These are phyloP conservation scores for Oryzias curvinotus DNA, from an alignment of 2,113 vertebrate species.

Conservation along the genomic window DNA sequence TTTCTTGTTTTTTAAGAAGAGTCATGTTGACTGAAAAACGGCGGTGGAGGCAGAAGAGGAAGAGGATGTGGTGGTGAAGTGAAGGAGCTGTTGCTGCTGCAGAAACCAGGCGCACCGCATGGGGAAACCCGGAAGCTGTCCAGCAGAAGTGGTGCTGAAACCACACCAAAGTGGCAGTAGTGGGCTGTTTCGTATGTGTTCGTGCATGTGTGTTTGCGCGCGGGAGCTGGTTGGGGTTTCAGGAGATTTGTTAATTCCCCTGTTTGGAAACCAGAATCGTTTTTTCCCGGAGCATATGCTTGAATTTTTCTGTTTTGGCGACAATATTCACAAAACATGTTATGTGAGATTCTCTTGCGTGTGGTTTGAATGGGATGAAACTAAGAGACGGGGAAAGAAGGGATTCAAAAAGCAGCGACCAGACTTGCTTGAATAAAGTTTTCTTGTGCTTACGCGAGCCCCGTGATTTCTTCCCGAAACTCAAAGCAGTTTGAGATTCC, in stretches of 20 bases:
- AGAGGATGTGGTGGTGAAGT: constrained; percentile 24
- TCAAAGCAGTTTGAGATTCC: too few relatives aligned
- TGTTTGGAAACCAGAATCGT: constrained; percentile 39
- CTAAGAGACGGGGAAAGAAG: background rate
- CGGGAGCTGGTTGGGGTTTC: constrained; percentile 23
- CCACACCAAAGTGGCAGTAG: constrained; percentile 70
- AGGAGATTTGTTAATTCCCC: constrained; percentile 53
- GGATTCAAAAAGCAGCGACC: constrained; percentile 75
- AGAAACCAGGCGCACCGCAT: constrained; percentile 54
- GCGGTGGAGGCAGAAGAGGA: constrained; percentile 28
- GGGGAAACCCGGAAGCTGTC: constrained; percentile 77
- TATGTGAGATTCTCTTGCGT: constrained; percentile 76
- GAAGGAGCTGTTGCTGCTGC: constrained; percentile 56
- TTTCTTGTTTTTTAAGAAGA: constrained; percentile 47
- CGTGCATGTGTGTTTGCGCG: constrained; percentile 10
- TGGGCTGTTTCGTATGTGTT: constrained; percentile 45
- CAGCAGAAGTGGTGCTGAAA: constrained; percentile 71
- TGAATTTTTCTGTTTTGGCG: too few relatives aligned
- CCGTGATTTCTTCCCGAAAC: constrained; percentile 27
- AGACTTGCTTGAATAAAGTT: constrained; percentile 80
- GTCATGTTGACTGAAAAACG: constrained; percentile 26
- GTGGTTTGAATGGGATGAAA: constrained; percentile 78
- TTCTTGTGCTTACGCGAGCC: constrained; percentile 76
- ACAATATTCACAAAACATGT: background rate
- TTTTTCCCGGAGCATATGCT: constrained; percentile 19